Conservation (phyloP, 2,888 invertebrate species). For the Heliconius sara region DNA sequence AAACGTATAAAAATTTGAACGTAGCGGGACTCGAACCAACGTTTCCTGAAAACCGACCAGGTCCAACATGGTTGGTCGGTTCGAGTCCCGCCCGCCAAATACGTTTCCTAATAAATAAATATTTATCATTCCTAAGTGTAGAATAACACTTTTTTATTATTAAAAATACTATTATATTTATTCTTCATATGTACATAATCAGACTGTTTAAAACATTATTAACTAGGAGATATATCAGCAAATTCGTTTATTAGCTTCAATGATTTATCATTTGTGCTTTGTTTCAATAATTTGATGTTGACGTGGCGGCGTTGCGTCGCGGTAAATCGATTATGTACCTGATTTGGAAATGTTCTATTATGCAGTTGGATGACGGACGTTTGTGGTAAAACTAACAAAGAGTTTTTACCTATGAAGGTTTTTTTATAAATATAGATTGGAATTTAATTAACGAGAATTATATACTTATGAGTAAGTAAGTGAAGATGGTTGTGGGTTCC, state of each 20-base stretch:
- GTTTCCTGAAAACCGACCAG: no score
- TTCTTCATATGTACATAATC: background rate
- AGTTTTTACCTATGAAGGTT: background rate
- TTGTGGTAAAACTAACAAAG: background rate
- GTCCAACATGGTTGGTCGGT: no score
- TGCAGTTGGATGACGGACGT: background rate
- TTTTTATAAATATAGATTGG: background rate
- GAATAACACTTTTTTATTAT: no score
- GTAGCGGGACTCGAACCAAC: no score
- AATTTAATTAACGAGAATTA: no score
- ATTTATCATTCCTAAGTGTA: no score
- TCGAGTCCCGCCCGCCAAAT: no score
- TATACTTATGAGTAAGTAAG: no score
- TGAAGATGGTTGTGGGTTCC: no score
- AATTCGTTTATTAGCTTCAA: constrained; percentile 3
- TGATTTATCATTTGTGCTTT: constrained; percentile 5
- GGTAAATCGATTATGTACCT: constrained; percentile 13
- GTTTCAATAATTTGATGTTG: constrained; percentile 14
- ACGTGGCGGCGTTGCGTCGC: constrained; percentile 6
- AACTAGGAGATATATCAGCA: background rate
- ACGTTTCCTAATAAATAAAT: no score
- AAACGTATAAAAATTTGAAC: no score
- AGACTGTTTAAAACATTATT: background rate
- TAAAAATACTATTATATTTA: no score
- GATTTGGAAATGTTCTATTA: constrained; percentile 13